A percentile compares a stretch with the other conserved stretches of the same genome.
These are phyloP conservation scores for Stigmatopora nigra DNA, from an alignment of 2,113 vertebrate species.

Conservation along the genomic window DNA sequence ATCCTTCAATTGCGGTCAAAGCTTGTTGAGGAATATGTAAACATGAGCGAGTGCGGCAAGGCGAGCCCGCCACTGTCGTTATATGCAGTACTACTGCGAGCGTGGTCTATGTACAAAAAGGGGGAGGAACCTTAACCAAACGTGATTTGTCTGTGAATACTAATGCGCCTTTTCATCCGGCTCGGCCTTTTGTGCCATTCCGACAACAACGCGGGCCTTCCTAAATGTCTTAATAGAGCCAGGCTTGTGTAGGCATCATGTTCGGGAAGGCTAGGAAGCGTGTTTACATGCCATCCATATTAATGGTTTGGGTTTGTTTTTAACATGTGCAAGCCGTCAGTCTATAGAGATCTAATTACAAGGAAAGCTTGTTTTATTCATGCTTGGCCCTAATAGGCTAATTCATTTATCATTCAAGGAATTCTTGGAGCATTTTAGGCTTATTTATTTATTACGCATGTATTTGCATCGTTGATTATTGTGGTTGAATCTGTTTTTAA, in stretches of 20 bases:
- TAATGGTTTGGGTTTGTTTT: constrained; percentile 62
- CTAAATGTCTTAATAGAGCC: constrained; percentile 64
- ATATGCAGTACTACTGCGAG: constrained; percentile 58
- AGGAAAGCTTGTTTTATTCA: constrained; percentile 58
- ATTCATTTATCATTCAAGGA: constrained; percentile 59
- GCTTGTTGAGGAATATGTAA: constrained; percentile 44
- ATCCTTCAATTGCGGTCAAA: constrained; percentile 25
- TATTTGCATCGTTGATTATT: constrained; percentile 63
- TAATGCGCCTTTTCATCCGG: constrained; percentile 68
- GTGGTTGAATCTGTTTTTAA: constrained; percentile 61
- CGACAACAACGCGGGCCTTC: constrained; percentile 64
- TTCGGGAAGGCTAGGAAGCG: constrained; percentile 58
- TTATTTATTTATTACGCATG: constrained; percentile 49
- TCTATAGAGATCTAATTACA: constrained; percentile 66
- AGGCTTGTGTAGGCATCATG: constrained; percentile 57
- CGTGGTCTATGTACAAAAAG: constrained; percentile 44
- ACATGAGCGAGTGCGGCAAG: constrained; percentile 51
- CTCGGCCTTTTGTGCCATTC: constrained; percentile 61
- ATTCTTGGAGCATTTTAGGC: constrained; percentile 19
- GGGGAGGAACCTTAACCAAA: constrained; percentile 62
- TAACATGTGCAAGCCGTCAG: constrained; percentile 44
- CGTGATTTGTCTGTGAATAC: constrained; percentile 66
- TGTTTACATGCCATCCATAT: constrained; percentile 63
- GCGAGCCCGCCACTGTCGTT: constrained; percentile 56
- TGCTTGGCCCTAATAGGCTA: constrained; percentile 61